Percentiles rank a stretch among this genome's conserved stretches.
These are phyloP conservation scores for Borostomias antarcticus DNA, from an alignment of 2,797 vertebrate species.

Conservation along the genomic window DNA sequence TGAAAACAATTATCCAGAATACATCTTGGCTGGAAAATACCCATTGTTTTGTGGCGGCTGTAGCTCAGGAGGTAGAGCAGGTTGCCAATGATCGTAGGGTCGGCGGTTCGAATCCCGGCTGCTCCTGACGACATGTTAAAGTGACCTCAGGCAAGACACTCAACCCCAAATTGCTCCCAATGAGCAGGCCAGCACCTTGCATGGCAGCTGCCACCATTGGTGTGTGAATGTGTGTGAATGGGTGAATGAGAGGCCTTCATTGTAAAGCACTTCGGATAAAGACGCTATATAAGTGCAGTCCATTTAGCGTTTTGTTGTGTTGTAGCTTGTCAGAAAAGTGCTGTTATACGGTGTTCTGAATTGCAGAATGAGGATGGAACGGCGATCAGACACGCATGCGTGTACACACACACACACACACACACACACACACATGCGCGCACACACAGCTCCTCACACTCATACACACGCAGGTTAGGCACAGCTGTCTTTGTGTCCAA, in stretches of 20 bases:
- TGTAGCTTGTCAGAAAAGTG: constrained; percentile 26
- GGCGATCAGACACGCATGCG: constrained; percentile 14
- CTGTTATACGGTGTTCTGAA: constrained; percentile 37
- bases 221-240: too few relatives aligned
- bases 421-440: constrained; percentile 1
- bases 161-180: too few relatives aligned
- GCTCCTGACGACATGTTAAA: too few relatives aligned
- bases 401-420: constrained; percentile 6
- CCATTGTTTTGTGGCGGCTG: constrained; percentile 30
- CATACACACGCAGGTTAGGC: background rate
- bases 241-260: too few relatives aligned
- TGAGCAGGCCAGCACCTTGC: too few relatives aligned
- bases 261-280: too few relatives aligned
- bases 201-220: too few relatives aligned
- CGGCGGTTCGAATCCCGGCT: too few relatives aligned
- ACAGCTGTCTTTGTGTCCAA: background rate
- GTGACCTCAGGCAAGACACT: too few relatives aligned
- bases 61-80: constrained; percentile 10
- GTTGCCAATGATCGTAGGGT: too few relatives aligned
- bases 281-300: too few relatives aligned
- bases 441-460: too few relatives aligned
- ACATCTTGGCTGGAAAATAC: constrained; percentile 32
- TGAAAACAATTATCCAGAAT: constrained; percentile 31
- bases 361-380: constrained; percentile 28
- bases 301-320: constrained; percentile 25